Evolutionary conservation across 2,113 vertebrate species (phyloP), one percentile per base, ranked within the genome.

Genomic region (Podiceps cristatus): DNA sequence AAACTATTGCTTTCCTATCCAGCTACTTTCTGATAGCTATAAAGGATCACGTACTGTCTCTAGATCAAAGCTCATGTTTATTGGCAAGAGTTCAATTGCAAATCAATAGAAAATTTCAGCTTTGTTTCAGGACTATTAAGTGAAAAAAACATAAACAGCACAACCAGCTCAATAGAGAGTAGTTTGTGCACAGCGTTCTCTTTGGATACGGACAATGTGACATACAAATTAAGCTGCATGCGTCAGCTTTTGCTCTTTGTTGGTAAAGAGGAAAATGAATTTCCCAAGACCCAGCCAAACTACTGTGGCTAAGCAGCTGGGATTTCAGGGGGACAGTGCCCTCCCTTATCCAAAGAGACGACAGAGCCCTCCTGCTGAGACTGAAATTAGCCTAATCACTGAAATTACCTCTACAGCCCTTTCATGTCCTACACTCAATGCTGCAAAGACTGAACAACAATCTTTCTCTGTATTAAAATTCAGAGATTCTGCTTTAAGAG

Each of bases 381-480:
- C 23, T 93, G 89, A 93, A 96, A 97, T 94, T 72, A 91, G 86
- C 66, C 71, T 94, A 95, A 96, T 91, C 84, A 94, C 86, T 69
- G 73, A 95, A 94, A 96, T 93, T 96, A 92, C 76, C 55, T 93
- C 72, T 72, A 72, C 45, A 88, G 56, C 14, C 72, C 44, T 79
- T 76, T 40, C 31, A 42, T 37, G 50, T 79, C 53, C 82, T 94
- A 76, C 37, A 88, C 58, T 31, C 45, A 96, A 49, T 28, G 71
- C 66, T 69, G 25, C 37, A 72, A 94, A 93, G 86, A 93, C n/a
- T 81, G 40, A 77, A 22, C 23, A 35, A 85, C 47, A 14, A 15
- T 52, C 35, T 55, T 92, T 78, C 71, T 67, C 37, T 63, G 15
- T 29, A 45, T 82, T 92, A 60, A 78, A 86, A 96, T 83, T 78